Percentiles rank a stretch among this genome's conserved stretches.
phyloP scores from a whole-genome alignment of 2,888 invertebrate species.

The Plebejus argus region DNA sequence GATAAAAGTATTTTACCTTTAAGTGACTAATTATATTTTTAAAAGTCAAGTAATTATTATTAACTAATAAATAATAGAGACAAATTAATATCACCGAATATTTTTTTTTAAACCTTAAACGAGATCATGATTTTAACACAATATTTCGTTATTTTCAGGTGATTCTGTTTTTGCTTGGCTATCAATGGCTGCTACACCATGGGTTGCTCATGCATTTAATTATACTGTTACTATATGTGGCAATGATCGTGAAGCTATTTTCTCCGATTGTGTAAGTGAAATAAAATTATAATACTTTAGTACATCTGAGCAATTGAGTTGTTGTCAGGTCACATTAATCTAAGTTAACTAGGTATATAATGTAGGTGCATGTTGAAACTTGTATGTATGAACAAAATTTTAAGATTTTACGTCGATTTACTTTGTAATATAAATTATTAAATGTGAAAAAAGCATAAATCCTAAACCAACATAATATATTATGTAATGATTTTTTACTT shows the following conservation, averaged over 20 bases:
- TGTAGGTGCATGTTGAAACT: too few relatives aligned
- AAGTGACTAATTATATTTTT: too few relatives aligned
- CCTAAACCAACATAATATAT: too few relatives aligned
- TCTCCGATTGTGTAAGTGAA: conserved; percentile 68
- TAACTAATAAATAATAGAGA: too few relatives aligned
- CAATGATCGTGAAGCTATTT: conserved; percentile 74
- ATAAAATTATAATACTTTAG: neutral
- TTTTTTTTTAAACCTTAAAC: neutral
- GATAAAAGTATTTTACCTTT: too few relatives aligned
- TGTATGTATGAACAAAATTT: too few relatives aligned
- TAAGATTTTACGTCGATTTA: too few relatives aligned
- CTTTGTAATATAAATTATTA: too few relatives aligned
- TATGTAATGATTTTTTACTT: neutral
- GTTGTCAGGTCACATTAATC: too few relatives aligned
- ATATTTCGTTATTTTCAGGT: conserved; percentile 51
- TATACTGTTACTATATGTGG: conserved; percentile 73
- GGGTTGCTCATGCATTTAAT: conserved; percentile 66
- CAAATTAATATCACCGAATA: neutral
- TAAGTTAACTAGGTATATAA: too few relatives aligned
- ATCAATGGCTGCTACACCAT: conserved; percentile 69
- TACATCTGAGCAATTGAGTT: neutral
- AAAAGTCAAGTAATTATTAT: too few relatives aligned
- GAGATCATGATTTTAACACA: conserved; percentile 3
- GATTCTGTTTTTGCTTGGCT: conserved; percentile 64
- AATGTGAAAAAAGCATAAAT: too few relatives aligned